A percentile compares a stretch with the other conserved stretches of the same genome.
Evolutionary conservation across 2,797 vertebrate species (phyloP).

Genomic region (Saxicola maurus): DNA sequence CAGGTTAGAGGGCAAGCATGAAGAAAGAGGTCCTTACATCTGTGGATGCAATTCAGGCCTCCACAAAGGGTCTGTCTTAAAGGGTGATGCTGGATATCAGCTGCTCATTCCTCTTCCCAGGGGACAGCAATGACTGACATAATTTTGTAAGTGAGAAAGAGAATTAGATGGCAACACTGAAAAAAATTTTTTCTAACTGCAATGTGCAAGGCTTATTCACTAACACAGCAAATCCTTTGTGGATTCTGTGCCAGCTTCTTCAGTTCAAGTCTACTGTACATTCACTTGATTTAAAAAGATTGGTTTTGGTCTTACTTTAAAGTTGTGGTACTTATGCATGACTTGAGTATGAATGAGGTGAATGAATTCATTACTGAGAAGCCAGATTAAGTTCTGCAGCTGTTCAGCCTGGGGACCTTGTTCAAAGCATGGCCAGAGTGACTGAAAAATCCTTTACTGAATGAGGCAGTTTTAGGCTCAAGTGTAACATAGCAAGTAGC

Average conservation of each 20-base stretch:
- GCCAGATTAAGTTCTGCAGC: slow-evolving; percentile 72
- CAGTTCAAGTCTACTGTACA: slow-evolving; percentile 61
- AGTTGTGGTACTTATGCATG: slow-evolving; percentile 58
- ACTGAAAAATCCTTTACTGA: slow-evolving; percentile 57
- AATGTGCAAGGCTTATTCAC: not conserved
- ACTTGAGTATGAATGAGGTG: slow-evolving; percentile 66
- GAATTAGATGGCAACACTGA: not conserved
- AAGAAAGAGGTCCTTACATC: not conserved
- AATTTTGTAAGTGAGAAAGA: not conserved
- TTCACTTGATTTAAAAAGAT: slow-evolving; percentile 66
- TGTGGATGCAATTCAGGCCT: not conserved
- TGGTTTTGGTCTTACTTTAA: slow-evolving; percentile 67
- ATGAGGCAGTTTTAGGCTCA: slow-evolving; percentile 50
- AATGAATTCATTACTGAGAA: slow-evolving; percentile 71
- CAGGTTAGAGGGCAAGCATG: not conserved
- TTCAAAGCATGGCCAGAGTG: slow-evolving; percentile 25
- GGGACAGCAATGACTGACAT: not conserved
- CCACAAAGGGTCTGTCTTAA: not conserved
- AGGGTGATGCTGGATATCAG: not conserved
- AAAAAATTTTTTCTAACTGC: not conserved
- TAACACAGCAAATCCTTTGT: slow-evolving; percentile 33
- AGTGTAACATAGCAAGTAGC: slow-evolving; percentile 27
- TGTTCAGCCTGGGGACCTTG: slow-evolving; percentile 65
- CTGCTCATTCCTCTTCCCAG: not conserved
- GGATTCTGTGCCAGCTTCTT: slow-evolving; percentile 53